Conservation (phyloP, 2,888 invertebrate species). For the Polyommatus iphigenia region DNA sequence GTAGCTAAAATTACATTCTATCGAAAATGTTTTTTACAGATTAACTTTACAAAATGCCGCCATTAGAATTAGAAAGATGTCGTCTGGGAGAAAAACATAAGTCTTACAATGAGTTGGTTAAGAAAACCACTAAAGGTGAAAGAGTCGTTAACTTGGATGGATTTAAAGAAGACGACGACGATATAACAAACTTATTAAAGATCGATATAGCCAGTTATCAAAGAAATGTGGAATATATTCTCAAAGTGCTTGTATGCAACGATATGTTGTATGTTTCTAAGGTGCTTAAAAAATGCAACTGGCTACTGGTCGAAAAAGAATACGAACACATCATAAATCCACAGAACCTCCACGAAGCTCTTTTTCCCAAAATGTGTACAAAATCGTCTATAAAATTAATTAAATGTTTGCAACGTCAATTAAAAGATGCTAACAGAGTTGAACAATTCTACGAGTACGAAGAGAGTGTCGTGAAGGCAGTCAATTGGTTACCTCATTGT, state of each 20-base stretch:
- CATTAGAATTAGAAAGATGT: slow-evolving; percentile 48
- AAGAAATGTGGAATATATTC: slow-evolving; percentile 54
- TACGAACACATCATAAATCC: slow-evolving; percentile 62
- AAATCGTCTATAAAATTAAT: slow-evolving; percentile 57
- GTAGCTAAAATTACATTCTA: background rate
- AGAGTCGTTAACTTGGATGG: slow-evolving; percentile 38
- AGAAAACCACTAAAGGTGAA: slow-evolving; percentile 42
- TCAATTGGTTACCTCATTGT: slow-evolving; percentile 62
- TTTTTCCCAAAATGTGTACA: slow-evolving; percentile 59
- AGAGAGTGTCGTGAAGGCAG: slow-evolving; percentile 45
- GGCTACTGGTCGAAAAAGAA: slow-evolving; percentile 60
- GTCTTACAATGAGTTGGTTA: slow-evolving; percentile 51
- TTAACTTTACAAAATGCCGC: slow-evolving; percentile 48
- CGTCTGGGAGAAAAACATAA: slow-evolving; percentile 54
- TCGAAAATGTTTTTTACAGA: slow-evolving; percentile 38
- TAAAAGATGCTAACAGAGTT: slow-evolving; percentile 55
- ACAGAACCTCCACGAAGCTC: slow-evolving; percentile 51
- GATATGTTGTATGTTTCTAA: slow-evolving; percentile 61
- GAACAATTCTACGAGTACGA: slow-evolving; percentile 58
- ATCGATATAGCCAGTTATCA: slow-evolving; percentile 58
- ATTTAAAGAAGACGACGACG: slow-evolving; percentile 46
- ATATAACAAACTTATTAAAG: slow-evolving; percentile 56
- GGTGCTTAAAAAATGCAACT: slow-evolving; percentile 57
- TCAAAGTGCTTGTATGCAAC: slow-evolving; percentile 54
- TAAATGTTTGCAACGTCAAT: slow-evolving; percentile 54